Evolutionary conservation across 2,113 vertebrate genomes (phyloP), one percentile per base, ranked within the genome.

Genomic region (Coptodon rendalli): DNA sequence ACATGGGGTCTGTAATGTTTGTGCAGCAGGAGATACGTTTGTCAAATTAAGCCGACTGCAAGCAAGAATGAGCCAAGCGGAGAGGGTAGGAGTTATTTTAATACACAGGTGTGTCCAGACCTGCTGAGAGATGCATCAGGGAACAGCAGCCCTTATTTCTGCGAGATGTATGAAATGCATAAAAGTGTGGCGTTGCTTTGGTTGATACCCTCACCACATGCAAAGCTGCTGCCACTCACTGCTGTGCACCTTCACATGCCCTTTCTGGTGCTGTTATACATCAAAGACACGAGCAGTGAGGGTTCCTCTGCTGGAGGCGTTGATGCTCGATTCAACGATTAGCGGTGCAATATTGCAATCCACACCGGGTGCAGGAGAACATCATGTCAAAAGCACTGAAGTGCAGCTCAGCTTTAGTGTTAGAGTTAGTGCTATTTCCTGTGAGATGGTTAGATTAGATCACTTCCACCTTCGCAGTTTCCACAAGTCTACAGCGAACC

Each of bases 201-300:
- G 54, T 11, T 81, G 76, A 48, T 45, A 12, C 10, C 19, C 6
- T 83, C 43, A 3, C 6, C 12, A 54, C 48, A 19, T 0, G 24
- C 68, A 54, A 52, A 80, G 66, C 76, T 81, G 80, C 12, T 61
- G 4, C 86, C 86, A 52, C 66, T 76, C 66, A 76, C 66, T 38
- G 48, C 73, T 86, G 79, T 59, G 79, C 50, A 48, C 12, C 56
- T 53, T 56, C 53, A n/a, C 50, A 16, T 1, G 71, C 66, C 43
- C 81, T 86, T 97, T 98, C 83, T 97, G 95, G 85, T 97, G 97
- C 73, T 97, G 97, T 87, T 97, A 96, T 50, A 97, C 52, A 97
- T 83, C 97, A 97, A 9, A 97, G 91, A 0, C 96, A 96, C 17
- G 91, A 90, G 0, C 96, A 93, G 80, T 96, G 95, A 0, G 96